Base-by-base conservation (phyloP, 2,797 vertebrate genomes). In the Pangasius larnaudii region DNA sequence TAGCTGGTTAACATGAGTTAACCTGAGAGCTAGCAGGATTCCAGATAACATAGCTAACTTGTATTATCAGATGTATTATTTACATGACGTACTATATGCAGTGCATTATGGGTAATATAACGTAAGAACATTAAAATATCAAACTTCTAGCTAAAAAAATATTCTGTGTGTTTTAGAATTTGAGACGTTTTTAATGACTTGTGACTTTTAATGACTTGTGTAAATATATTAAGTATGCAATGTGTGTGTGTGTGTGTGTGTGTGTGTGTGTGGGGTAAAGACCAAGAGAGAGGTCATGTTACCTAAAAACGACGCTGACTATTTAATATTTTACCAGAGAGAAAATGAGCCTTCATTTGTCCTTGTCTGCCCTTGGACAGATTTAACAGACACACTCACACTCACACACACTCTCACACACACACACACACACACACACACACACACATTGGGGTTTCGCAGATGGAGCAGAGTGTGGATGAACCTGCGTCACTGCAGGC, bases 331-430 rank as follows among this genome's bases (percentile, higher is more conserved):
- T 36, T 51, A 85, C 53, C 33, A 63, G 24, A 42, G 51, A 71
- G 67, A 83, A 56, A 63, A n/a, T 22, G 24, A 16, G 69, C 65
- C 39, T 86, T 85, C 30, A n/a, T 87, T 87, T 91, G 88, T 92
- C 90, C 91, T 89, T 81, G 85, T 67, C 69, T 90, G 82, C 30
- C 88, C 89, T 90, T 90, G 79, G 51, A 59, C 56, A 51, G 80
- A 85, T 83, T 88, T 75, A 87, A 77, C 16, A 46, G 11, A 8
- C 51, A 27, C 83, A 84, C 74, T 49, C 69, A 75, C 65, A 67
- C 18, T 22, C 6, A 56, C 72, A 75, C 71, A 18, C 65, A 36
- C 61, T 27, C 74, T 10, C 53, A 10, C 18, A 24, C 51, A 58
- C 30, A 33, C 42, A 27, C 27, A 42, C 51, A 72, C 85, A 39